Conservation (phyloP, 2,797 vertebrate species). For the Otolemur crassicaudatus region DNA sequence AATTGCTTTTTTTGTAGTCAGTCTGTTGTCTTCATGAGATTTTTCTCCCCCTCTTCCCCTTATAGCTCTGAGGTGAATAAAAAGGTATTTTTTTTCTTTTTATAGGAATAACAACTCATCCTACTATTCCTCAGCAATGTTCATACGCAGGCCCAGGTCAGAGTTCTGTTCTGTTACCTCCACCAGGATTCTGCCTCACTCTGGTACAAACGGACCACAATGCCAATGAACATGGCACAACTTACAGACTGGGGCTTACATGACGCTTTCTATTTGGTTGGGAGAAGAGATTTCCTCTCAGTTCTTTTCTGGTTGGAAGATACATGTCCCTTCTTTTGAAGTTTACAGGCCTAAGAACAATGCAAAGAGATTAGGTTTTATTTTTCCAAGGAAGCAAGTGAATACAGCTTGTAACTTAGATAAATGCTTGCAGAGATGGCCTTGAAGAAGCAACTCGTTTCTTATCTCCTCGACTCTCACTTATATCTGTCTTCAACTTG, state of each 20-base stretch:
- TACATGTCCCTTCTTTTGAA: not conserved
- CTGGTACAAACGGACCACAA: not conserved
- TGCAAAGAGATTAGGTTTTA: slow-evolving; percentile 7
- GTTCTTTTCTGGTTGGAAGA: not conserved
- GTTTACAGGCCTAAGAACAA: not conserved
- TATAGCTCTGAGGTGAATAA: not conserved
- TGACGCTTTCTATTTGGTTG: not conserved
- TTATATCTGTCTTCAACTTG: not conserved
- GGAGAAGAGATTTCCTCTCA: not conserved
- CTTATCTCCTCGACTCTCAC: not conserved
- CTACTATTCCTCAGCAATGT: not conserved
- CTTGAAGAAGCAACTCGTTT: not conserved
- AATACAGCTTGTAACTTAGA: not conserved
- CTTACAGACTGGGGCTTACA: too few relatives aligned
- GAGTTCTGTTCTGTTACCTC: not conserved
- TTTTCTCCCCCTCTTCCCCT: not conserved
- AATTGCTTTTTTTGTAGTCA: slow-evolving; percentile 74
- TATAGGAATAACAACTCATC: not conserved
- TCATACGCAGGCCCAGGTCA: not conserved
- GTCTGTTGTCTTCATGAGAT: slow-evolving; percentile 32
- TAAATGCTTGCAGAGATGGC: not conserved
- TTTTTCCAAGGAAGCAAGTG: not conserved
- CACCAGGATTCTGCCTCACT: not conserved
- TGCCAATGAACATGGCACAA: not conserved
- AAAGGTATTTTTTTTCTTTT: slow-evolving; percentile 34